Percentiles rank a stretch among this genome's conserved stretches.
Conservation (phyloP, 92 coral and sea anemone species). For the Hydrozoanthus gracilis region DNA sequence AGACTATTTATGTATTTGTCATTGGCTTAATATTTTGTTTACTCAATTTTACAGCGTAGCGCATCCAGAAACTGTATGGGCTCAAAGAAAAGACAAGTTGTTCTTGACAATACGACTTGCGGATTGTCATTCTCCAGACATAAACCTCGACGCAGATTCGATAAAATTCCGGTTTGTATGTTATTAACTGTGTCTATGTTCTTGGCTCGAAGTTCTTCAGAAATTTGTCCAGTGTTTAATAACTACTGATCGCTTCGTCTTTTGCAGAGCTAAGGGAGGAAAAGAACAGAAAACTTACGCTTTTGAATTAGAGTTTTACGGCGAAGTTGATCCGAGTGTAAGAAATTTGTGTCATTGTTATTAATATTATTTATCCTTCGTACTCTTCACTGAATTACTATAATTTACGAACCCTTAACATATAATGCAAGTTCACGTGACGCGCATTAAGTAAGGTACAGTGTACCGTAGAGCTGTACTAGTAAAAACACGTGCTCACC, state of each 20-base stretch:
- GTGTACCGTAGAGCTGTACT: neutral
- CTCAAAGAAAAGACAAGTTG: conserved; percentile 89
- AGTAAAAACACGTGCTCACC: neutral
- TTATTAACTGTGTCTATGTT: neutral
- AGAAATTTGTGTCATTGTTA: conserved; percentile 6
- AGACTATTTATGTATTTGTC: neutral
- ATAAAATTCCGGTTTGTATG: conserved; percentile 83
- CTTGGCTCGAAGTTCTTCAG: neutral
- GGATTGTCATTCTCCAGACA: conserved; percentile 80
- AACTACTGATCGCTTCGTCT: neutral
- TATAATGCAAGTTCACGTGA: no score
- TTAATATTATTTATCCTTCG: neutral
- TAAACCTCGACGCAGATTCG: conserved; percentile 62
- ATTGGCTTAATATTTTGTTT: neutral
- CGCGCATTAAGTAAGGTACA: no score
- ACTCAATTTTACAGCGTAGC: conserved; percentile 45
- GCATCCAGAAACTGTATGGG: conserved; percentile 89
- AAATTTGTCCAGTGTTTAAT: neutral
- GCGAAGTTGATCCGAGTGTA: conserved; percentile 81
- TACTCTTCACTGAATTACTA: neutral
- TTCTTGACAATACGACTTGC: conserved; percentile 80
- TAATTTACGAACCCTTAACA: neutral
- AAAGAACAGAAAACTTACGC: conserved; percentile 80
- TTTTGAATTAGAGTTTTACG: conserved; percentile 77
- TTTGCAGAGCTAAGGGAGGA: conserved; percentile 86